Evolutionary conservation across 2,888 invertebrate species (phyloP), one percentile per base, ranked within the genome.

Genomic region (Morpho helenor): DNA sequence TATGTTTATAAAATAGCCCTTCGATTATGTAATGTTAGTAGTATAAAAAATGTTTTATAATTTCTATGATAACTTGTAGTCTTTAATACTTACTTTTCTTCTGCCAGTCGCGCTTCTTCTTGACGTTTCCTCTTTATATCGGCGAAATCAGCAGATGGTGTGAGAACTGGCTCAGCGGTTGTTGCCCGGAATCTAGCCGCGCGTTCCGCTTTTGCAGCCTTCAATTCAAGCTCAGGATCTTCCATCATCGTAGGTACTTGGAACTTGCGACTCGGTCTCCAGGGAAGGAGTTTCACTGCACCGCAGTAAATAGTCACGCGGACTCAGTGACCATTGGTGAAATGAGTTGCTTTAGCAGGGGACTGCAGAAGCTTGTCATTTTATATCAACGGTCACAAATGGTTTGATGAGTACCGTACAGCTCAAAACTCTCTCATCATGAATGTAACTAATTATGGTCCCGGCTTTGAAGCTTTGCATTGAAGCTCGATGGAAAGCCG

Each of bases 201-300:
- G 10, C 94, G 91, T 3, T 93, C 92, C 5, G 93, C 93, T 74
- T 93, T 92, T 55, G 93, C 91, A 51, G 93, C 93, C 71, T 93
- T 93, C 63, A 93, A 78, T 70, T 94, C 93, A 62, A 89, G 74
- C 59, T 83, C 87, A 10, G 92, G 92, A 70, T 93, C 93, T 66
- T 93, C 93, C 79, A 93, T 84, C 56, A 81, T 79, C 71, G 89
- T 82, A 57, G 91, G 92, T 62, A 88, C 88, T 78, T 93, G 92
- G 85, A 95, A 95, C 80, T 93, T 93, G 78, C 94, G 92, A 75
- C 94, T 92, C 72, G 94, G 93, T 75, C 94, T 93, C 80, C 92
- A 91, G 67, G 94, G 93, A 66, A 94, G 92, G 88, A 94, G 91
- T 74, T 93, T 92, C 68, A 92, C 91, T 92, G 91, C 82, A 84